Percentiles rank a stretch among this genome's conserved stretches.
phyloP scores from a whole-genome alignment of 2,888 invertebrate species.

The Isotomurus palustris region DNA sequence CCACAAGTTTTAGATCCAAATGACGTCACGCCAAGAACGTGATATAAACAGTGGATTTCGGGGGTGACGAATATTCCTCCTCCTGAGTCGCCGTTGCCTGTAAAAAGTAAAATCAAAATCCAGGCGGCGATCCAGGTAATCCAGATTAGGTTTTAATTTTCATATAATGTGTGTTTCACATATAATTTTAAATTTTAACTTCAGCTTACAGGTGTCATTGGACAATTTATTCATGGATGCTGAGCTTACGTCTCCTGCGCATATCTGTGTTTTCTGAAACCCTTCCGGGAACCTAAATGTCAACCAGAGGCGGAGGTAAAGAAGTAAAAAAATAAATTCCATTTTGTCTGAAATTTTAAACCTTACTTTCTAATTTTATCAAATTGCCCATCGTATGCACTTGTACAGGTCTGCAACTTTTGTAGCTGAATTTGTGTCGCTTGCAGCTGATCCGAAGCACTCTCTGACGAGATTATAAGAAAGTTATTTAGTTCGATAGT shows the following conservation, averaged over 20 bases:
- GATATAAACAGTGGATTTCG: constrained; percentile 31
- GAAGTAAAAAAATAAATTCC: neutral
- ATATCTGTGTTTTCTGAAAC: constrained; percentile 20
- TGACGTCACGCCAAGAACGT: constrained; percentile 34
- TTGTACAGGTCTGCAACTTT: too few relatives aligned
- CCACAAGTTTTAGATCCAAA: constrained; percentile 35
- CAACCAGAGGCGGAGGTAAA: neutral
- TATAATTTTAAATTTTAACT: neutral
- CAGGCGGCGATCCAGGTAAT: neutral
- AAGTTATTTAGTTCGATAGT: neutral
- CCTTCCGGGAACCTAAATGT: constrained; percentile 18
- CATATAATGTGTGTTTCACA: neutral
- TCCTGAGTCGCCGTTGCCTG: constrained; percentile 20
- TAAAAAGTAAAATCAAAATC: neutral
- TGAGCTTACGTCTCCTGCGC: constrained; percentile 15
- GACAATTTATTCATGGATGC: neutral
- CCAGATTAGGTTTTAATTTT: too few relatives aligned
- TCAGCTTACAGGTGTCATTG: constrained; percentile 17
- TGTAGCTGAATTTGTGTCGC: too few relatives aligned
- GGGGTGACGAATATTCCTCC: constrained; percentile 22
- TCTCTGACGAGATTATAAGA: constrained; percentile 2
- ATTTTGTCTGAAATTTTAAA: neutral
- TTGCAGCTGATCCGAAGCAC: constrained; percentile 8
- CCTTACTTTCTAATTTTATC: too few relatives aligned
- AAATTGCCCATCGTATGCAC: too few relatives aligned